phyloP scores from a whole-genome alignment of 2,888 invertebrate species.

The Cynaeus angustus region DNA sequence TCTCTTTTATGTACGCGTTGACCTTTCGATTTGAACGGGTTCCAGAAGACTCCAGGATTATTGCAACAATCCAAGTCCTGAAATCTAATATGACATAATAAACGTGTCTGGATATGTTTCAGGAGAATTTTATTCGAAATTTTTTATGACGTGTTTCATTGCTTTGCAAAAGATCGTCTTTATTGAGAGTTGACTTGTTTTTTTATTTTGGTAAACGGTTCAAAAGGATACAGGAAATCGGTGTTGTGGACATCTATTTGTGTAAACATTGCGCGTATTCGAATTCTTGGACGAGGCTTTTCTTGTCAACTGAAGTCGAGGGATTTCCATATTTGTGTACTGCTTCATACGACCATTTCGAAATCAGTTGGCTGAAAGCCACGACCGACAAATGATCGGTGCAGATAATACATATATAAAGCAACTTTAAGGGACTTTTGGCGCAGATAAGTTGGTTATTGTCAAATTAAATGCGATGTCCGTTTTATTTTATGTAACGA shows the following conservation, averaged over 20 bases:
- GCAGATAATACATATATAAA: neutral
- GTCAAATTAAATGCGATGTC: neutral
- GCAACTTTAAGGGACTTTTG: neutral
- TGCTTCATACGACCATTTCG: neutral
- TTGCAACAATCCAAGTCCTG: slow-evolving; percentile 22
- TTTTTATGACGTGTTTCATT: slow-evolving; percentile 22
- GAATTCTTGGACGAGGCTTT: slow-evolving; percentile 26
- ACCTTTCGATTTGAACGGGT: slow-evolving; percentile 22
- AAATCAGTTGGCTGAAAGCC: slow-evolving; percentile 13
- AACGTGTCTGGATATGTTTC: slow-evolving; percentile 38
- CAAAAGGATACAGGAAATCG: slow-evolving; percentile 9
- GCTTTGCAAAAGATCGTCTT: slow-evolving; percentile 18
- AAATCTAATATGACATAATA: slow-evolving; percentile 34
- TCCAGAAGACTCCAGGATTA: slow-evolving; percentile 20
- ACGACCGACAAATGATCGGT: neutral
- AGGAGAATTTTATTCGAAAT: slow-evolving; percentile 28
- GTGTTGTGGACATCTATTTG: slow-evolving; percentile 12
- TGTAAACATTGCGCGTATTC: slow-evolving; percentile 32
- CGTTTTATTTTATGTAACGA: neutral
- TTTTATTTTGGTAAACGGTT: slow-evolving; percentile 25
- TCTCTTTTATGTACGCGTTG: slow-evolving; percentile 13
- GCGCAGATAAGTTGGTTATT: neutral
- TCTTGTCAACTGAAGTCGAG: slow-evolving; percentile 21
- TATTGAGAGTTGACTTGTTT: slow-evolving; percentile 15
- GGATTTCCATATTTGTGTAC: slow-evolving; percentile 24